phyloP scores from a whole-genome alignment of 2,888 invertebrate genomes.

The Pseudanteris insignis region DNA sequence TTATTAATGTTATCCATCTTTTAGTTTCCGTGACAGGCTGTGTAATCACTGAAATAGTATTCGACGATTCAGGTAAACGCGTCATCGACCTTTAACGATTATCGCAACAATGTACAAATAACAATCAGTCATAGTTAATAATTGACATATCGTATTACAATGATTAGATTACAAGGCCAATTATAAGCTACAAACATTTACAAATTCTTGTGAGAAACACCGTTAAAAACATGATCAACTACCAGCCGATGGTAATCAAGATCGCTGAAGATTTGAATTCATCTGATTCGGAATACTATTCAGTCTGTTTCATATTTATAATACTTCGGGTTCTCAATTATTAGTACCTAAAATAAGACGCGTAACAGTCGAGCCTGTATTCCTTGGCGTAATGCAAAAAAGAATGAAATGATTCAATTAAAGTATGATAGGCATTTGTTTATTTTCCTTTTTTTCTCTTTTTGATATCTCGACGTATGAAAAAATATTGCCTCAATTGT shows the following conservation, averaged over 20 bases:
- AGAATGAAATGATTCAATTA: too few species aligned
- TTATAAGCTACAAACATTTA: constrained; percentile 40
- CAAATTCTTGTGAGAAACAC: constrained; percentile 34
- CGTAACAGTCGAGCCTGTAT: not conserved
- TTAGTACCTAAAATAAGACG: too few species aligned
- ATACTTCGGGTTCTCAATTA: constrained; percentile 2
- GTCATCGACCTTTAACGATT: constrained; percentile 10
- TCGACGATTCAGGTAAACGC: constrained; percentile 33
- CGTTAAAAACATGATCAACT: constrained; percentile 33
- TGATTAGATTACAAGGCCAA: constrained; percentile 41
- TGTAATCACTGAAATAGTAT: constrained; percentile 35
- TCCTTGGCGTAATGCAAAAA: not conserved
- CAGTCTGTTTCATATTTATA: constrained; percentile 15
- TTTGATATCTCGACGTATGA: too few species aligned
- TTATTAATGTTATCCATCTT: constrained; percentile 1
- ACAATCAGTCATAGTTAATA: constrained; percentile 38
- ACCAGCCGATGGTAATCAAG: constrained; percentile 18
- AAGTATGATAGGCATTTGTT: too few species aligned
- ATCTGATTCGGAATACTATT: constrained; percentile 31
- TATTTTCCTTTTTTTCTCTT: too few species aligned
- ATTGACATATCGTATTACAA: constrained; percentile 42
- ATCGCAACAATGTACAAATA: constrained; percentile 32
- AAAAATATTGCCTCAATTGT: too few species aligned
- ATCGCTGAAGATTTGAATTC: constrained; percentile 30
- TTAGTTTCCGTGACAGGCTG: constrained; percentile 27